Evolutionary conservation across 2,888 invertebrate species (phyloP).

Genomic region (Mythimna lalbum): DNA sequence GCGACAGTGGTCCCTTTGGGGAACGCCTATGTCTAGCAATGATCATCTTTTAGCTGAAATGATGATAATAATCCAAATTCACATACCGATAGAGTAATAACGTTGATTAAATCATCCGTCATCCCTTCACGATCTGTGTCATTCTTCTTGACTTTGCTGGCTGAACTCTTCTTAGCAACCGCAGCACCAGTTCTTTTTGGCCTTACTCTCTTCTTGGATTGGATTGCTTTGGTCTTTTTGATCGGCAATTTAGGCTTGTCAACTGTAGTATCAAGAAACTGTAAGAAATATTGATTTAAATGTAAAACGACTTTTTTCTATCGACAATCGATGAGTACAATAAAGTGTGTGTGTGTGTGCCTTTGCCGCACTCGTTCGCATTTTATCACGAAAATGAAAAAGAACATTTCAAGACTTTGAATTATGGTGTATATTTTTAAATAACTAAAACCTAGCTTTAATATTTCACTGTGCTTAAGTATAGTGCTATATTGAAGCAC

Average conservation of each 20-base stretch:
- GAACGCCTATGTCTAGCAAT: too few species aligned
- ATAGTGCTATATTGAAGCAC: too few species aligned
- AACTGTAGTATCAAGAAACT: conserved; percentile 27
- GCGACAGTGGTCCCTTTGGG: too few species aligned
- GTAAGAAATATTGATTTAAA: not conserved
- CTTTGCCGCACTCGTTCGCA: too few species aligned
- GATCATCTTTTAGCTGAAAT: too few species aligned
- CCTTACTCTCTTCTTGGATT: conserved; percentile 68
- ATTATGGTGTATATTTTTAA: too few species aligned
- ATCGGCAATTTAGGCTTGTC: conserved; percentile 10
- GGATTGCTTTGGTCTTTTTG: conserved; percentile 29
- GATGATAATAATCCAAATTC: not conserved
- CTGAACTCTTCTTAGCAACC: conserved; percentile 25
- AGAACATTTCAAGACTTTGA: too few species aligned
- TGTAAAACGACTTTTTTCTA: not conserved
- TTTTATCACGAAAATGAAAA: too few species aligned
- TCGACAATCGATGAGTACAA: too few species aligned
- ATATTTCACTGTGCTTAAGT: too few species aligned
- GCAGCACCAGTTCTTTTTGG: conserved; percentile 63
- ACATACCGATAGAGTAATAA: conserved; percentile 76
- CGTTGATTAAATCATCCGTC: conserved; percentile 74
- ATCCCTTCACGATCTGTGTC: conserved; percentile 62
- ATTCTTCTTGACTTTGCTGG: conserved; percentile 4
- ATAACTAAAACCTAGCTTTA: too few species aligned
- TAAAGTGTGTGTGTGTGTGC: too few species aligned